A percentile compares a stretch with the other conserved stretches of the same genome.
Conservation (phyloP, 1,140 invertebrate genomes). For the Heliconius himera region DNA sequence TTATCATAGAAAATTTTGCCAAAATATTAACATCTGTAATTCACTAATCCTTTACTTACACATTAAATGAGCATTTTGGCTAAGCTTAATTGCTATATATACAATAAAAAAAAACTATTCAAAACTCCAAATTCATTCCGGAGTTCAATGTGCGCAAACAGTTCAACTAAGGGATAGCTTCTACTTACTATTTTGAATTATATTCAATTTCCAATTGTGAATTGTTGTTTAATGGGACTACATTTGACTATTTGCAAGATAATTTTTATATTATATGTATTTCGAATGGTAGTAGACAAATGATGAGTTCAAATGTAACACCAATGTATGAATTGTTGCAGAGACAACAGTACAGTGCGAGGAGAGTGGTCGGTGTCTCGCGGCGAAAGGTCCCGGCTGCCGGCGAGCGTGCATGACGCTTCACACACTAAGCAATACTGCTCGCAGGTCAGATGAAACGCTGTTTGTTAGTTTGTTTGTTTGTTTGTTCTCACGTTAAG, state of each 20-base stretch:
- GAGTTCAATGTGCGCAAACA: neutral
- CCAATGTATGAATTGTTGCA: conserved; percentile 50
- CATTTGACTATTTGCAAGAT: too few relatives aligned
- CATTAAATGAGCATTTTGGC: too few relatives aligned
- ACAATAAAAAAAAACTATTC: neutral
- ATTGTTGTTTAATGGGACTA: too few relatives aligned
- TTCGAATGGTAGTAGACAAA: too few relatives aligned
- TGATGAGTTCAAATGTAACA: too few relatives aligned
- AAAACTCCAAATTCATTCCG: neutral
- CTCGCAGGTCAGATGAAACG: conserved; percentile 47
- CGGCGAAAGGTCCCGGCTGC: conserved; percentile 73
- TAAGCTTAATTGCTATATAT: too few relatives aligned
- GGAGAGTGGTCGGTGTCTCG: conserved; percentile 77
- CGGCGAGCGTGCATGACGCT: conserved; percentile 82
- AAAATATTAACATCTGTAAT: too few relatives aligned
- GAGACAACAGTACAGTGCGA: conserved; percentile 82
- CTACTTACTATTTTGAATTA: neutral
- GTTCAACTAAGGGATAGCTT: neutral
- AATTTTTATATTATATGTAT: neutral
- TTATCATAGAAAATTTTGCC: too few relatives aligned
- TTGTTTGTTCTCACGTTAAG: too few relatives aligned
- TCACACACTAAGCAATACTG: conserved; percentile 77
- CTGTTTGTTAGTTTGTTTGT: neutral
- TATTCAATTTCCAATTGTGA: too few relatives aligned
- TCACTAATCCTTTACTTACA: too few relatives aligned